These are phyloP conservation scores for Vanacampus margaritifer DNA, from an alignment of 2,113 vertebrate genomes.

Conservation along the genomic window DNA sequence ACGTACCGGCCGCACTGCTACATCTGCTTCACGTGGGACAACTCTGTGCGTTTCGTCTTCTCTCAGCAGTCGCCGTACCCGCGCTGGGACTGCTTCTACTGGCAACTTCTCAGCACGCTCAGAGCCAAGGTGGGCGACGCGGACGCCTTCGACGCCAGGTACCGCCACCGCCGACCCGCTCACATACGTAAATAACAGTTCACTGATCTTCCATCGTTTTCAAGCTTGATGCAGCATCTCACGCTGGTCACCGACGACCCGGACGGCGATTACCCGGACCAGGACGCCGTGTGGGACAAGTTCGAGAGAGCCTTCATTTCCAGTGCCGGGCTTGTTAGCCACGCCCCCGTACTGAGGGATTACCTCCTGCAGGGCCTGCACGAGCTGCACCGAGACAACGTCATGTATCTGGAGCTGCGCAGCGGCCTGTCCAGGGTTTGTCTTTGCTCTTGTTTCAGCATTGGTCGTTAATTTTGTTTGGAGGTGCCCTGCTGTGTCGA, in stretches of 20 bases:
- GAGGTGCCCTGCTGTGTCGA: too few relatives aligned
- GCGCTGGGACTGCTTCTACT: slow-evolving; percentile 71
- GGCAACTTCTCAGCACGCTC: slow-evolving; percentile 76
- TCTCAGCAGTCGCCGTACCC: slow-evolving; percentile 66
- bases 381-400: slow-evolving; percentile 81
- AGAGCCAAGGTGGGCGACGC: slow-evolving; percentile 63
- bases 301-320: slow-evolving; percentile 79
- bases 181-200: not conserved
- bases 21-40: slow-evolving; percentile 76
- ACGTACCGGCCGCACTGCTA: slow-evolving; percentile 86
- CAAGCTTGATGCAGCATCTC: slow-evolving; percentile 81
- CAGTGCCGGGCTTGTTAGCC: slow-evolving; percentile 76
- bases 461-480: too few relatives aligned
- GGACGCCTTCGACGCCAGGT: slow-evolving; percentile 80
- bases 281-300: slow-evolving; percentile 77
- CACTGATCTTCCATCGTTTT: not conserved
- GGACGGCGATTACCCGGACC: slow-evolving; percentile 74
- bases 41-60: slow-evolving; percentile 76
- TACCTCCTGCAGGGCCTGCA: slow-evolving; percentile 79
- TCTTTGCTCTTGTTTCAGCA: not conserved
- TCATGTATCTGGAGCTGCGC: slow-evolving; percentile 85
- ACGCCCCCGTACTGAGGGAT: slow-evolving; percentile 84
- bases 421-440: slow-evolving; percentile 76
- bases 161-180: not conserved
- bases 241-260: slow-evolving; percentile 82